These are phyloP conservation scores for Lepus timidus DNA, from an alignment of 2,113 vertebrate species.

Conservation along the genomic window DNA sequence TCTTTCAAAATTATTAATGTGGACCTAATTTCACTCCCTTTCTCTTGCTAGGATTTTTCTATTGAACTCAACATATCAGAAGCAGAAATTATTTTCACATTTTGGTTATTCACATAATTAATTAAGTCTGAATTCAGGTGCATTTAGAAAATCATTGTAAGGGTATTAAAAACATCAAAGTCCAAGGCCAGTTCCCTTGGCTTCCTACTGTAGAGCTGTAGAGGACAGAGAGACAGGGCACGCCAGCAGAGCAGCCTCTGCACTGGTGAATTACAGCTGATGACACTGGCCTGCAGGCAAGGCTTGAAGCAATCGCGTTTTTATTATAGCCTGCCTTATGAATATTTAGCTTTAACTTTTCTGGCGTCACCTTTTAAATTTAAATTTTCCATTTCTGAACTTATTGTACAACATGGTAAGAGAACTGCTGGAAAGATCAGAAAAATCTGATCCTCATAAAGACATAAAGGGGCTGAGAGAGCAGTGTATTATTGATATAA, in stretches of 20 bases:
- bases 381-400: constrained; percentile 42
- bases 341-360: constrained; percentile 57
- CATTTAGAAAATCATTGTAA: constrained; percentile 47
- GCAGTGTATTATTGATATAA: background rate
- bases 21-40: constrained; percentile 66
- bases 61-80: constrained; percentile 49
- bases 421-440: background rate
- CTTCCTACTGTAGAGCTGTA: background rate
- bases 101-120: constrained; percentile 74
- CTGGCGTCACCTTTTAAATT: constrained; percentile 36
- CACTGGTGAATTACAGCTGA: background rate
- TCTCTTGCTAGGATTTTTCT: constrained; percentile 64
- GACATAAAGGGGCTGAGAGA: background rate
- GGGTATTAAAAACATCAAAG: constrained; percentile 72
- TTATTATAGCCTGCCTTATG: constrained; percentile 27
- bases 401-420: constrained; percentile 43
- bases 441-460: constrained; percentile 17
- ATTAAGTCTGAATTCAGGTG: constrained; percentile 75
- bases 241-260: background rate
- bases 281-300: background rate
- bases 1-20: constrained; percentile 43
- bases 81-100: constrained; percentile 72
- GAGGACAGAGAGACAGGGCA: constrained; percentile 49
- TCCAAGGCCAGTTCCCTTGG: background rate
- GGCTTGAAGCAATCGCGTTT: background rate